These are phyloP conservation scores for Lysiphlebus fabarum DNA, from an alignment of 1,140 invertebrate genomes.

Conservation along the genomic window DNA sequence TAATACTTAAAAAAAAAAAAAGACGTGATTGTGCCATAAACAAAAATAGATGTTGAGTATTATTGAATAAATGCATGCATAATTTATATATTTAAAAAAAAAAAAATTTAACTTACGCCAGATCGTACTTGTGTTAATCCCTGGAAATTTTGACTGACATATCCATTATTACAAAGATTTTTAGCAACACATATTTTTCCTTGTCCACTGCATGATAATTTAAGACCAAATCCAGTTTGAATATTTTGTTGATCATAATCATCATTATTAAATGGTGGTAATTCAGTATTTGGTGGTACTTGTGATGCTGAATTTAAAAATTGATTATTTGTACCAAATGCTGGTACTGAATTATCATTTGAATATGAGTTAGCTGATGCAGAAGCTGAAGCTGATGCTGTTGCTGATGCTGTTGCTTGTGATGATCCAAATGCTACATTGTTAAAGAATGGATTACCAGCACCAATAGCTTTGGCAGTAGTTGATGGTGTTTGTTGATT, in stretches of 20 bases:
- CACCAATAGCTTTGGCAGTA: background rate
- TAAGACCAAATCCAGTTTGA: constrained; percentile 14
- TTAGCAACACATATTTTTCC: constrained; percentile 59
- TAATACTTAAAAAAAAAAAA: background rate
- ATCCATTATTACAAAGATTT: constrained; percentile 58
- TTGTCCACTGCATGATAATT: constrained; percentile 48
- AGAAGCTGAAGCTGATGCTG: background rate
- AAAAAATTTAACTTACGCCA: constrained; percentile 39
- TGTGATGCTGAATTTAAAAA: too few relatives aligned
- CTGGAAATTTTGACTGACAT: constrained; percentile 51
- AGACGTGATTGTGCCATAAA: background rate
- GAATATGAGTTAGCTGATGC: background rate
- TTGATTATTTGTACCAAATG: background rate
- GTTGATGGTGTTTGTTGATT: constrained; percentile 20
- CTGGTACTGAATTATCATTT: constrained; percentile 5
- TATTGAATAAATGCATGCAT: background rate
- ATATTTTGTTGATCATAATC: background rate
- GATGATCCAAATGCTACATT: too few relatives aligned
- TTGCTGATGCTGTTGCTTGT: too few relatives aligned
- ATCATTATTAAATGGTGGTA: too few relatives aligned
- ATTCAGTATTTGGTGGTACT: too few relatives aligned
- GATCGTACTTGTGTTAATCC: constrained; percentile 51
- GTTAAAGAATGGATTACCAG: constrained; percentile 13
- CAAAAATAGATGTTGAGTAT: constrained; percentile 1
- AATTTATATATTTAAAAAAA: background rate